Conservation (phyloP, 2,113 vertebrate species). For the Astur gentilis region DNA sequence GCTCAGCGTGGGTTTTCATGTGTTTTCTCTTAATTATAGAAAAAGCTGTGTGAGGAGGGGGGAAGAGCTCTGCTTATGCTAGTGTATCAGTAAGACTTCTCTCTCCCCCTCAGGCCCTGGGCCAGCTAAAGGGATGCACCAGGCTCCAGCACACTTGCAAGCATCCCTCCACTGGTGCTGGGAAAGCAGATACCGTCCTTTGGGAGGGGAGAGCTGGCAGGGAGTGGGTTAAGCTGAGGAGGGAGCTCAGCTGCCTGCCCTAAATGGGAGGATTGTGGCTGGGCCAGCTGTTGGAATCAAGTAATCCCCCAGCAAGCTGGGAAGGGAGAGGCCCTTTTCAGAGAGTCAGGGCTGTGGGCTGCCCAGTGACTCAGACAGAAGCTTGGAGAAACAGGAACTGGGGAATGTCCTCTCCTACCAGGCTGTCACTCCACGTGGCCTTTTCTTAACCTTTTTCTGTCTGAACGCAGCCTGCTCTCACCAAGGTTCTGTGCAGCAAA, state of each 20-base stretch:
- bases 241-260: background rate
- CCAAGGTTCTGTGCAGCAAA: background rate
- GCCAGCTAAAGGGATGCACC: background rate
- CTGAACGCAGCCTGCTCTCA: background rate
- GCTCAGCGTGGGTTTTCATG: background rate
- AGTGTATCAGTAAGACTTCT: background rate
- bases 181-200: fast-evolving
- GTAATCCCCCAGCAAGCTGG: background rate
- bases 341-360: background rate
- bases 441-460: background rate
- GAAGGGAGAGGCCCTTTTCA: background rate
- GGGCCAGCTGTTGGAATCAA: background rate
- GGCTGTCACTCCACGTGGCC: background rate
- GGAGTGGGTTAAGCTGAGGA: background rate
- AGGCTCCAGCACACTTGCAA: background rate
- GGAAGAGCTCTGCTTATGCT: background rate
- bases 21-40: background rate
- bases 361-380: background rate
- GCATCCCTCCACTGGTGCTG: fast-evolving
- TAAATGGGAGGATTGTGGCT: background rate
- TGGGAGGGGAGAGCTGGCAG: background rate
- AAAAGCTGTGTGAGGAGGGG: fast-evolving
- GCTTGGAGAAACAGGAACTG: background rate
- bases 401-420: background rate
- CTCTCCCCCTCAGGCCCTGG: fast-evolving